Percentiles rank a stretch among this genome's conserved stretches.
phyloP scores from a whole-genome alignment of 2,113 vertebrate genomes.

The rat (Rattus norvegicus) region DNA sequence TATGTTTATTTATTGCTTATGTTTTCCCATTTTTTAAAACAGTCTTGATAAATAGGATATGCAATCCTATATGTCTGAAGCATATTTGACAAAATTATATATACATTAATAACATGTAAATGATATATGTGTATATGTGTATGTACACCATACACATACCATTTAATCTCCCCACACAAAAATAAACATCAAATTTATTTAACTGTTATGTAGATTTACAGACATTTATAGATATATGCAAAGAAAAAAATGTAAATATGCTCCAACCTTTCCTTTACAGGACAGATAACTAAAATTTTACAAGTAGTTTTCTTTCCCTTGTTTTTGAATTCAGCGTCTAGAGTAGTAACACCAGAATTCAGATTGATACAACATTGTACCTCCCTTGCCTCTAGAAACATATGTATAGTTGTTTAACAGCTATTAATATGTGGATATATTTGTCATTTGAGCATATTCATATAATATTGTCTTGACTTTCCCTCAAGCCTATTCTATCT shows the following conservation, averaged over 20 bases:
- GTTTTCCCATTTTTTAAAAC: neutral
- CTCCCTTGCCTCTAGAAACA: neutral
- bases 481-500: neutral
- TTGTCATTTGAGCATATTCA: neutral
- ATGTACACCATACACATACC: neutral
- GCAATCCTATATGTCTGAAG: neutral
- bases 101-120: too few species aligned
- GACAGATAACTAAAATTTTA: neutral
- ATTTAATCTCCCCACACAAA: neutral
- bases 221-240: neutral
- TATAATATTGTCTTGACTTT: neutral
- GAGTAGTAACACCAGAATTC: neutral
- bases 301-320: neutral
- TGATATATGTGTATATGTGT: neutral
- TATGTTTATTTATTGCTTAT: neutral
- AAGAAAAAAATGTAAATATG: neutral
- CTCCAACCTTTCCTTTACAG: neutral
- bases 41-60: neutral
- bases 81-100: neutral
- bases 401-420: neutral
- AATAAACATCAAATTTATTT: neutral
- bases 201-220: neutral
- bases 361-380: neutral
- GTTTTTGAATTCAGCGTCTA: neutral
- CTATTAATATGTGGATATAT: neutral